Evolutionary conservation across 2,888 invertebrate genomes (phyloP).

Genomic region (Folsomia manolachei): DNA sequence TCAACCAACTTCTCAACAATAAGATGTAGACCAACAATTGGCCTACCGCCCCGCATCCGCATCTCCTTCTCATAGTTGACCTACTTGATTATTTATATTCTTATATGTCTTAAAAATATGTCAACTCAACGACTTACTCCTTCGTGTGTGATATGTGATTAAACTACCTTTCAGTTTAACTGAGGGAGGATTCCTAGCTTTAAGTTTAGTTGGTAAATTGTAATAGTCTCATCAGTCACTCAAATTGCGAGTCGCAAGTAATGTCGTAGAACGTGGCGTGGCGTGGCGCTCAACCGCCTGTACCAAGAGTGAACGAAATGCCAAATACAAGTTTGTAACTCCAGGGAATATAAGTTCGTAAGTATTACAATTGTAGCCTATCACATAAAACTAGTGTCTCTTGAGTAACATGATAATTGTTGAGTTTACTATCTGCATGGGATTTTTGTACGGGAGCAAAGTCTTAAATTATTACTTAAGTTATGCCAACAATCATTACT

Average conservation of each 20-base stretch:
- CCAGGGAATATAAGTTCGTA: background rate
- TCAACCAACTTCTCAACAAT: slow-evolving; percentile 50
- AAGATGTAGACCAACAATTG: slow-evolving; percentile 42
- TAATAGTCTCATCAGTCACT: no score
- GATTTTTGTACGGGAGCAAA: background rate
- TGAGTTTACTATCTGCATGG: background rate
- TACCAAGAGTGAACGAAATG: background rate
- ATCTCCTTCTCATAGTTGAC: background rate
- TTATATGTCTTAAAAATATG: background rate
- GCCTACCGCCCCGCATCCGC: background rate
- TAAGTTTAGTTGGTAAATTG: background rate
- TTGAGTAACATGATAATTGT: background rate
- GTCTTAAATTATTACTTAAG: no score
- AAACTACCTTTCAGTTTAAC: background rate
- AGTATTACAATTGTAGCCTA: background rate
- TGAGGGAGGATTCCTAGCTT: background rate
- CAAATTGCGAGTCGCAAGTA: no score
- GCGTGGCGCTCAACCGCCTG: no score
- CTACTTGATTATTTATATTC: slow-evolving; percentile 2
- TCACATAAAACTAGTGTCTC: background rate
- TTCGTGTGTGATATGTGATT: slow-evolving; percentile 20
- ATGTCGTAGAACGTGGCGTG: no score
- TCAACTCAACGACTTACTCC: background rate
- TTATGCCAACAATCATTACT: no score
- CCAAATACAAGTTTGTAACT: background rate